Percentiles rank a stretch among this genome's conserved stretches.
Conservation (phyloP, 2,113 vertebrate species). For the Ginglymostoma cirratum region DNA sequence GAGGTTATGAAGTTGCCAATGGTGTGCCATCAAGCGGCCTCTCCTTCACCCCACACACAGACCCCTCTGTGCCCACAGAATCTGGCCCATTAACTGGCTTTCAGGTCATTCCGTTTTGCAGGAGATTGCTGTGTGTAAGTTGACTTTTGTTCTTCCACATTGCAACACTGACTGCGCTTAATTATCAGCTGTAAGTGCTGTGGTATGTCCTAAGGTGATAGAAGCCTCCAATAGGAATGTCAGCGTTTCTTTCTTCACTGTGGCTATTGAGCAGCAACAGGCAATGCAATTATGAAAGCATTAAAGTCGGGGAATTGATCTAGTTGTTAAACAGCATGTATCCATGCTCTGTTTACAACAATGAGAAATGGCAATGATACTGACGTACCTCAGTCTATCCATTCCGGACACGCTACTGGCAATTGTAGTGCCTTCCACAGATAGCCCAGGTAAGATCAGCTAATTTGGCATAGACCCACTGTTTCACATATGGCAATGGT, state of each 20-base stretch:
- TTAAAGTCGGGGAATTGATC: neutral
- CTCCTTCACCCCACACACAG: too few relatives aligned
- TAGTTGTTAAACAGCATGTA: neutral
- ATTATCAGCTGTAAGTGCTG: neutral
- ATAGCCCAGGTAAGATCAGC: neutral
- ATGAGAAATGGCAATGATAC: neutral
- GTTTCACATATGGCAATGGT: neutral
- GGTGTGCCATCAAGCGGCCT: too few relatives aligned
- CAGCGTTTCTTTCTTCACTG: neutral
- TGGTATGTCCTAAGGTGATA: neutral
- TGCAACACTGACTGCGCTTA: too few relatives aligned
- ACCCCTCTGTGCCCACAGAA: too few relatives aligned
- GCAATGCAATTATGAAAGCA: neutral
- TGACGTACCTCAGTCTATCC: neutral
- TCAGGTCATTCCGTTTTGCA: neutral
- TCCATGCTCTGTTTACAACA: neutral
- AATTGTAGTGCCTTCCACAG: neutral
- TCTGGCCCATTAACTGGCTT: neutral
- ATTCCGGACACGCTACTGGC: neutral
- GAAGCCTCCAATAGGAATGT: neutral
- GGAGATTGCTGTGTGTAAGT: neutral
- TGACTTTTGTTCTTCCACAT: neutral
- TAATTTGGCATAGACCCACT: neutral
- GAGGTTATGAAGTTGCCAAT: too few relatives aligned
- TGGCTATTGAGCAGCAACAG: neutral